These are phyloP conservation scores for Trichogramma pretiosum DNA, from an alignment of 1,140 invertebrate species.

Conservation along the genomic window DNA sequence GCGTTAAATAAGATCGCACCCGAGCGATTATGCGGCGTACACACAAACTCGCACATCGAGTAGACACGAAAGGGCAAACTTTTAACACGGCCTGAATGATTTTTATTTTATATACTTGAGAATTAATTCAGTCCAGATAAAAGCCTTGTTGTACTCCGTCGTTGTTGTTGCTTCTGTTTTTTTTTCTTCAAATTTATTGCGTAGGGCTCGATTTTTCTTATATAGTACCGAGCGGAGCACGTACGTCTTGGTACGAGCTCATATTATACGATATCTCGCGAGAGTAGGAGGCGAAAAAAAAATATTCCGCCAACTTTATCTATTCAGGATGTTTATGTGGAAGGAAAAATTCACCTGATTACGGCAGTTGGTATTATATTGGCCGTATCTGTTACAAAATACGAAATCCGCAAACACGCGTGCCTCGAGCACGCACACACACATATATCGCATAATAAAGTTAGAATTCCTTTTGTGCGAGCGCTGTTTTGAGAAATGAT, in stretches of 20 bases:
- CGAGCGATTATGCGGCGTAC: background rate
- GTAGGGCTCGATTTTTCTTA: no score
- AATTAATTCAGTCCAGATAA: conserved; percentile 18
- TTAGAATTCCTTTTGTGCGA: background rate
- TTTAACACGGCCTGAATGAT: conserved; percentile 3
- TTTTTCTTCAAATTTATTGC: no score
- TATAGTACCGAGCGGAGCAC: no score
- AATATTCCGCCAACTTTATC: no score
- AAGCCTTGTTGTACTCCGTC: no score
- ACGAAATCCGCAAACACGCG: conserved; percentile 5
- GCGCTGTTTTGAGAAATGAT: conserved; percentile 10
- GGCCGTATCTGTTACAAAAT: conserved; percentile 14
- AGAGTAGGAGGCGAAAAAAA: no score
- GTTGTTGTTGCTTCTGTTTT: no score
- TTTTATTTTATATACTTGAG: conserved; percentile 1
- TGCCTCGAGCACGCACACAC: no score
- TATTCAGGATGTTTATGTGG: background rate
- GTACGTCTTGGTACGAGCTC: no score
- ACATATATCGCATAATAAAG: no score
- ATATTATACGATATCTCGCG: no score
- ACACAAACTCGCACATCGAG: no score
- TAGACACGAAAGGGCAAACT: background rate
- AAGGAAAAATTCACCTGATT: conserved; percentile 12
- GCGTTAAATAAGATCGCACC: conserved; percentile 8
- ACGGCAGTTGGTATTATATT: conserved; percentile 6